A percentile compares a stretch with the other conserved stretches of the same genome.
These are phyloP conservation scores for Phacellophora camtschatica DNA, from an alignment of 30 jellyfish, hydroid and myxozoan genomes.

Conservation along the genomic window DNA sequence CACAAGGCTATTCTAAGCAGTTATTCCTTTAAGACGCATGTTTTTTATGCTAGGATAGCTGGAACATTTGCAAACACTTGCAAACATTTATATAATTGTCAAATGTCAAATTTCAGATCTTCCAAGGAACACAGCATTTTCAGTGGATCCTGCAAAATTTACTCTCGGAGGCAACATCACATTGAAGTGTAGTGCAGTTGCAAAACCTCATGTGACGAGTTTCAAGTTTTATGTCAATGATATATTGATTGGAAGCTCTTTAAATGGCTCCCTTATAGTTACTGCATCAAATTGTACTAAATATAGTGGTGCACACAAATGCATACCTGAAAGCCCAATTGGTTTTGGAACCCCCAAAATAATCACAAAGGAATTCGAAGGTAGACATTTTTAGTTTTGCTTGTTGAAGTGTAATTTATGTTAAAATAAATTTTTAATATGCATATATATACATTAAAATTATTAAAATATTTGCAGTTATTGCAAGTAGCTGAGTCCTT, in stretches of 20 bases:
- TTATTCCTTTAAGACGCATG: too few species aligned
- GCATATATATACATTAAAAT: too few species aligned
- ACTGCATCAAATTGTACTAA: not conserved
- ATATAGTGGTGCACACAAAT: not conserved
- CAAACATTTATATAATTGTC: too few species aligned
- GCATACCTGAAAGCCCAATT: not conserved
- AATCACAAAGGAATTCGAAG: not conserved
- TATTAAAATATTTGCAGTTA: too few species aligned
- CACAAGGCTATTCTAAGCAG: too few species aligned
- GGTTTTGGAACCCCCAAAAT: not conserved
- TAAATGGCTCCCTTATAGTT: not conserved
- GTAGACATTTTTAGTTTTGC: too few species aligned
- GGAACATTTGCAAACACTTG: too few species aligned
- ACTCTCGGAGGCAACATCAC: not conserved
- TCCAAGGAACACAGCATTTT: not conserved
- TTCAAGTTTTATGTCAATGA: not conserved
- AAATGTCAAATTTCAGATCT: not conserved
- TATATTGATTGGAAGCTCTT: not conserved
- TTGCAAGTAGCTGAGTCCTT: too few species aligned
- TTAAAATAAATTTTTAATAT: too few species aligned
- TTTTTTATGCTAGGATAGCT: too few species aligned
- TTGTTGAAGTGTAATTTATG: too few species aligned
- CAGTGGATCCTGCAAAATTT: not conserved
- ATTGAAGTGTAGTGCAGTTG: not conserved
- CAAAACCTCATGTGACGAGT: not conserved